phyloP scores from a whole-genome alignment of 2,797 vertebrate genomes.

The Galaxias olidus region DNA sequence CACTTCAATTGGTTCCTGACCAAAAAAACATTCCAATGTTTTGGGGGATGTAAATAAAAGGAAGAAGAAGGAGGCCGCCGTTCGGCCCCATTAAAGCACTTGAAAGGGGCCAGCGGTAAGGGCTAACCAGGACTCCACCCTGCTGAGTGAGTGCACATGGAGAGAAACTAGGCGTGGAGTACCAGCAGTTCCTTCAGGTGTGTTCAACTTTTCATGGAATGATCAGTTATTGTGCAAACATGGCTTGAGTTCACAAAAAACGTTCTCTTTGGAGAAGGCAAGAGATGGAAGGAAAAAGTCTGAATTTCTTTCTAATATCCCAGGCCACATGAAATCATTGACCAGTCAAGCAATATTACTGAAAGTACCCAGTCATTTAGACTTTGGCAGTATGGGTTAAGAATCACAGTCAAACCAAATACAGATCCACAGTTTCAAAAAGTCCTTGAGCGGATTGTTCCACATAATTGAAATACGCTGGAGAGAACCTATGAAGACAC shows the following conservation, averaged over 20 bases:
- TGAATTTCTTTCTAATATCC: constrained; percentile 52
- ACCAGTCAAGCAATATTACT: constrained; percentile 58
- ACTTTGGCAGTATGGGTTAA: constrained; percentile 58
- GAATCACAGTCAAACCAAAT: constrained; percentile 66
- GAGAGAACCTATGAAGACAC: constrained; percentile 61
- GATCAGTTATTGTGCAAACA: constrained; percentile 13
- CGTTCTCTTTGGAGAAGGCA: constrained; percentile 35
- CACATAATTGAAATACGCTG: constrained; percentile 59
- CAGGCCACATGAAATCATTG: constrained; percentile 57
- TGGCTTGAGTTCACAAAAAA: constrained; percentile 3
- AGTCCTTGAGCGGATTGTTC: constrained; percentile 67
- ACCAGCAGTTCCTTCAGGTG: constrained; percentile 28
- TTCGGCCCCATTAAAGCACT: constrained; percentile 24
- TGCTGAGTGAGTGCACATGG: constrained; percentile 34
- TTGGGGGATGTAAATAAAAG: not conserved
- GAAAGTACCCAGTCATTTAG: constrained; percentile 65
- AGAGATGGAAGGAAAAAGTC: constrained; percentile 32
- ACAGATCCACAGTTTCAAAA: constrained; percentile 57
- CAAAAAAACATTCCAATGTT: constrained; percentile 17
- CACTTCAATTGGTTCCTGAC: constrained; percentile 17
- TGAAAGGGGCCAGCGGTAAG: constrained; percentile 27
- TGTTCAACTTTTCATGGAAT: constrained; percentile 17
- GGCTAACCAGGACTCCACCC: constrained; percentile 29
- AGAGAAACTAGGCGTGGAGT: constrained; percentile 40
- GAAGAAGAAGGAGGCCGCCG: not conserved